Evolutionary conservation across 2,888 invertebrate species (phyloP).

Genomic region (Eucera pruinosa): DNA sequence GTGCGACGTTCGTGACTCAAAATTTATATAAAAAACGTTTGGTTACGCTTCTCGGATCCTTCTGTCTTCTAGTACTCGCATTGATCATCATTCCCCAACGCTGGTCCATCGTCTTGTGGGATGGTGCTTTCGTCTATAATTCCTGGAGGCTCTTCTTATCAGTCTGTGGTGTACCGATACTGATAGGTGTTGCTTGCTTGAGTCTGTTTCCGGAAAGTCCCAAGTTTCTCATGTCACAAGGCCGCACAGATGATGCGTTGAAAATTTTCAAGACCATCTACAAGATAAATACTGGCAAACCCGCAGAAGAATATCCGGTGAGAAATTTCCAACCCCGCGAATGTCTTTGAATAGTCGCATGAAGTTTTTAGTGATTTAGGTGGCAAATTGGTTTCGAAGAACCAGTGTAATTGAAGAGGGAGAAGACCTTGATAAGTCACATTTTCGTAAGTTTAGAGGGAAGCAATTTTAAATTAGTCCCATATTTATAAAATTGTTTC

Average conservation of each 20-base stretch:
- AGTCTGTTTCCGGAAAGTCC: slow-evolving; percentile 91
- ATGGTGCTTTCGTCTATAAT: slow-evolving; percentile 81
- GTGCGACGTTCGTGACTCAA: slow-evolving; percentile 65
- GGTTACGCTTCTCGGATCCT: not conserved
- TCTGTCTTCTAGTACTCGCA: slow-evolving; percentile 86
- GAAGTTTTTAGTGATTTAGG: not conserved
- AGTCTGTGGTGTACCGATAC: slow-evolving; percentile 87
- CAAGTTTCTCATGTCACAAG: slow-evolving; percentile 90
- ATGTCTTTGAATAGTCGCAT: not conserved
- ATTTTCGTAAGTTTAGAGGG: too few relatives aligned
- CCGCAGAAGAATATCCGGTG: slow-evolving; percentile 88
- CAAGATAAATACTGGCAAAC: slow-evolving; percentile 87
- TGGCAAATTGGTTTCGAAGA: too few relatives aligned
- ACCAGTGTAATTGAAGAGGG: too few relatives aligned
- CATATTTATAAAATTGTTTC: too few relatives aligned
- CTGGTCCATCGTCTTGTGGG: slow-evolving; percentile 84
- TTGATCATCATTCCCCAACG: slow-evolving; percentile 89
- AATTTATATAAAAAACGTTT: not conserved
- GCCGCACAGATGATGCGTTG: slow-evolving; percentile 88
- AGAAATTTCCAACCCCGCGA: slow-evolving; percentile 69
- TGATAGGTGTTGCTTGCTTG: slow-evolving; percentile 87
- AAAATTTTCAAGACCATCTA: slow-evolving; percentile 88
- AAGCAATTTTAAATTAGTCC: too few relatives aligned
- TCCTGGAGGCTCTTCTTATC: slow-evolving; percentile 85
- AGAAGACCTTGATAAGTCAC: too few relatives aligned